A percentile compares a stretch with the other conserved stretches of the same genome.
phyloP scores from a whole-genome alignment of 2,888 invertebrate species.

The Cosmopolites sordidus region DNA sequence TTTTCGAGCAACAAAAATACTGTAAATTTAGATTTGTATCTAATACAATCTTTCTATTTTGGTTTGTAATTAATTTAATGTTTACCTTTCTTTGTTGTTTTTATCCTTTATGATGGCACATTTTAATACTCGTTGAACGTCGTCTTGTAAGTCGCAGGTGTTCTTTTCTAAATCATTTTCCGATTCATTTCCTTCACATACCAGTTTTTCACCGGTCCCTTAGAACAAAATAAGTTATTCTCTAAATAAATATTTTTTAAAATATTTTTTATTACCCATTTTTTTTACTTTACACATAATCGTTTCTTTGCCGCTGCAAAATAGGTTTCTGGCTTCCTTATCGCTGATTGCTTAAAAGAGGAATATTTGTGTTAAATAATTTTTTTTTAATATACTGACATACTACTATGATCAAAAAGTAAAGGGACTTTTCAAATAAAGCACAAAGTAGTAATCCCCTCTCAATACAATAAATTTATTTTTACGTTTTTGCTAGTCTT shows the following conservation, averaged over 20 bases:
- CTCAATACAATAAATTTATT: too few species aligned
- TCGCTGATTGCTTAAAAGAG: slow-evolving; percentile 16
- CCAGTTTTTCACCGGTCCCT: slow-evolving; percentile 20
- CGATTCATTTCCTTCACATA: slow-evolving; percentile 3
- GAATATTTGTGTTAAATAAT: background rate
- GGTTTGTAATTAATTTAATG: too few species aligned
- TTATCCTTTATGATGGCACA: slow-evolving; percentile 15
- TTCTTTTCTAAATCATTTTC: background rate
- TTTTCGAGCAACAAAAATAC: too few species aligned
- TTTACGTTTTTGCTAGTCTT: too few species aligned
- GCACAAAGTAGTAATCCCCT: too few species aligned
- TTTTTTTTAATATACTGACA: too few species aligned
- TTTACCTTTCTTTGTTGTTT: slow-evolving; percentile 14
- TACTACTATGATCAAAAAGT: too few species aligned
- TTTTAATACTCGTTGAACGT: slow-evolving; percentile 15
- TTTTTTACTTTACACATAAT: slow-evolving; percentile 17
- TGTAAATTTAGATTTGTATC: too few species aligned
- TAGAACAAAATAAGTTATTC: background rate
- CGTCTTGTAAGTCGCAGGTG: slow-evolving; percentile 2
- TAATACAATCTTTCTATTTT: too few species aligned
- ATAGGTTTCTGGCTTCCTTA: slow-evolving; percentile 6
- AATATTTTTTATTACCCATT: slow-evolving; percentile 9
- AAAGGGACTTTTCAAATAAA: too few species aligned
- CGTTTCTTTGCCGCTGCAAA: slow-evolving; percentile 6
- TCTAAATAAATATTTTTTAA: background rate